A percentile compares a stretch with the other conserved stretches of the same genome.
Evolutionary conservation across 2,797 vertebrate genomes (phyloP).

Genomic region (Rachycentron canadum): DNA sequence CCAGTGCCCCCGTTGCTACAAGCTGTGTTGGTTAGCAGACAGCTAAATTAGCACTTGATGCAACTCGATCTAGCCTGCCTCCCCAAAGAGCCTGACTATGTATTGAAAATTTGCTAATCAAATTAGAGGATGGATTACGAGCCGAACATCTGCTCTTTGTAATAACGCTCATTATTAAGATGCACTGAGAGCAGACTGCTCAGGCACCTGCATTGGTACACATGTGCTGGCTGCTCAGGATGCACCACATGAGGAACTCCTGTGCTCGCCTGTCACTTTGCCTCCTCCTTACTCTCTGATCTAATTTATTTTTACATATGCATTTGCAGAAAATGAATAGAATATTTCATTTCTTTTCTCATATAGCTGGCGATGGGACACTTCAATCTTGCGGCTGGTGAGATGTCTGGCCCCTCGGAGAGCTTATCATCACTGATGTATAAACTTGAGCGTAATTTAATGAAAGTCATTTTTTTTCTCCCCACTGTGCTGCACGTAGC

Average conservation of each 20-base stretch:
- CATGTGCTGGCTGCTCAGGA: not conserved
- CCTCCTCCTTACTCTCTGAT: conserved; percentile 22
- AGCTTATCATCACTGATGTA: conserved; percentile 72
- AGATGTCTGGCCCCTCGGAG: conserved; percentile 51
- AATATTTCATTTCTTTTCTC: conserved; percentile 54
- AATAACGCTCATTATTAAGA: conserved; percentile 74
- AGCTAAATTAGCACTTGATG: conserved; percentile 50
- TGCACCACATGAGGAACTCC: conserved; percentile 15
- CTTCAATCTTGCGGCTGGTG: conserved; percentile 48
- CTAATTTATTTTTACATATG: conserved; percentile 51
- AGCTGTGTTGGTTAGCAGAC: conserved; percentile 43
- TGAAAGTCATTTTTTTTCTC: conserved; percentile 73
- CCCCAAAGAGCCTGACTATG: conserved; percentile 57
- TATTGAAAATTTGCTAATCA: conserved; percentile 75
- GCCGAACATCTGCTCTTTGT: conserved; percentile 75
- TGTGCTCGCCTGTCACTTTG: conserved; percentile 3
- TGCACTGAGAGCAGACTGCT: conserved; percentile 32
- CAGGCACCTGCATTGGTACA: conserved; percentile 36
- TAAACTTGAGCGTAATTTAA: conserved; percentile 76
- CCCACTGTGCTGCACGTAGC: conserved; percentile 40
- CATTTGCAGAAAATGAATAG: conserved; percentile 42
- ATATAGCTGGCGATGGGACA: conserved; percentile 25
- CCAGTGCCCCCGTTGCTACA: conserved; percentile 11
- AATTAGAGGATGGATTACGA: conserved; percentile 71
- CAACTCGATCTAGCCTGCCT: conserved; percentile 48